A percentile compares a stretch with the other conserved stretches of the same genome.
Evolutionary conservation across 2,113 vertebrate species (phyloP).

Genomic region (Spilogale gracilis): DNA sequence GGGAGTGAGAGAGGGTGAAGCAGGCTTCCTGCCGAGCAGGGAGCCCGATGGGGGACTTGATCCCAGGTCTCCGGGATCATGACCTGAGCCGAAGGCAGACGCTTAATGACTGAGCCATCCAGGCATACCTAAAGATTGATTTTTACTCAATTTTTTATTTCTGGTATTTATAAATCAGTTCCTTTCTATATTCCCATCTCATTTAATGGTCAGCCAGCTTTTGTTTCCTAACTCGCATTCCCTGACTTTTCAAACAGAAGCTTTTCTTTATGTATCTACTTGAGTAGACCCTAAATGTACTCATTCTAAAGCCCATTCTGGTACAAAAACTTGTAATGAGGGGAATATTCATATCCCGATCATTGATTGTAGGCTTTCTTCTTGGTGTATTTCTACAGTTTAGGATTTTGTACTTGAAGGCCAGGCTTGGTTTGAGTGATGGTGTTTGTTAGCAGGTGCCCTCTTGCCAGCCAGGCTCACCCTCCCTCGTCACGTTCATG

Average conservation of each 20-base stretch:
- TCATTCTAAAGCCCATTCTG: neutral
- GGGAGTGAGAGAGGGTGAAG: no score
- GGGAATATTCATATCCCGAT: neutral
- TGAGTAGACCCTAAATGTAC: neutral
- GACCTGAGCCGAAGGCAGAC: no score
- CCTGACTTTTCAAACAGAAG: conserved; percentile 22
- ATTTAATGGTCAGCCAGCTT: neutral
- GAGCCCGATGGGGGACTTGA: no score
- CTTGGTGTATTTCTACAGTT: neutral
- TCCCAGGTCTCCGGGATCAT: no score
- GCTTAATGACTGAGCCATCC: no score
- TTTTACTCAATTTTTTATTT: neutral
- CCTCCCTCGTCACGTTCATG: neutral
- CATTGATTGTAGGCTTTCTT: neutral
- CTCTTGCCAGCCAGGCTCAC: neutral
- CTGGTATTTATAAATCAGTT: neutral
- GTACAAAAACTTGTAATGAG: neutral
- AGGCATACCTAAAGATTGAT: neutral
- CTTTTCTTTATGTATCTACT: neutral
- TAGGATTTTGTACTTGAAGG: neutral
- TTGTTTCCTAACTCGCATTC: conserved; percentile 7
- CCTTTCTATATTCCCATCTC: neutral
- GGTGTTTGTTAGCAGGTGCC: neutral
- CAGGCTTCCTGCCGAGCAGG: no score
- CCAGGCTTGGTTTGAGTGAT: neutral